These are phyloP conservation scores for Formica exsecta DNA, from an alignment of 1,140 invertebrate species.

Conservation along the genomic window DNA sequence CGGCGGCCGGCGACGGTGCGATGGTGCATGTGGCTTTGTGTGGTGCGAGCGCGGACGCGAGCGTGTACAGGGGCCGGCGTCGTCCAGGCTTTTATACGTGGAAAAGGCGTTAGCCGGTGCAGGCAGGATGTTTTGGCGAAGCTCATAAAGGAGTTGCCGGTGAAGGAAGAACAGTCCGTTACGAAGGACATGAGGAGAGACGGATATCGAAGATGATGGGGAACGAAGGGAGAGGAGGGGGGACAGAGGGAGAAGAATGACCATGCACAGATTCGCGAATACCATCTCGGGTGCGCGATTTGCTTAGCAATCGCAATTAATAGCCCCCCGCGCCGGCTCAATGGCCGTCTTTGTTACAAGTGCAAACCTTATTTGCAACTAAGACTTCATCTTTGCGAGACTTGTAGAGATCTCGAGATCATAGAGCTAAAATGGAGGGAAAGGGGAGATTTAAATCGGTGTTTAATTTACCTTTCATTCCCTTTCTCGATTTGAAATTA, in stretches of 20 bases:
- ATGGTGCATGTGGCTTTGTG: constrained; percentile 50
- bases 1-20: constrained; percentile 62
- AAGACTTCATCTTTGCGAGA: constrained; percentile 15
- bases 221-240: background rate
- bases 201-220: too few relatives aligned
- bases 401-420: constrained; percentile 27
- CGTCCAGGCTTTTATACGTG: constrained; percentile 67
- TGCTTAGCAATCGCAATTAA: constrained; percentile 61
- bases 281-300: constrained; percentile 34
- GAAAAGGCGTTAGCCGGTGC: constrained; percentile 66
- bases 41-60: constrained; percentile 17
- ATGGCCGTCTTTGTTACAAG: constrained; percentile 57
- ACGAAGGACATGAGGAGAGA: constrained; percentile 37
- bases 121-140: constrained; percentile 76
- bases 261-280: constrained; percentile 51
- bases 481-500: background rate
- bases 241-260: constrained; percentile 44
- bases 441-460: constrained; percentile 31
- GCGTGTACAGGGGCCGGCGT: constrained; percentile 22
- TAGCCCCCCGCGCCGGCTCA: constrained; percentile 51
- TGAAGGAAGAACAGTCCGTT: constrained; percentile 58
- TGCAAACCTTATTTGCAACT: constrained; percentile 50
- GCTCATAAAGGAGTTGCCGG: constrained; percentile 78
- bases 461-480: background rate
- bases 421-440: background rate